These are phyloP conservation scores for Leptoteleia sp. DNA, from an alignment of 1,140 invertebrate species.

Conservation along the genomic window DNA sequence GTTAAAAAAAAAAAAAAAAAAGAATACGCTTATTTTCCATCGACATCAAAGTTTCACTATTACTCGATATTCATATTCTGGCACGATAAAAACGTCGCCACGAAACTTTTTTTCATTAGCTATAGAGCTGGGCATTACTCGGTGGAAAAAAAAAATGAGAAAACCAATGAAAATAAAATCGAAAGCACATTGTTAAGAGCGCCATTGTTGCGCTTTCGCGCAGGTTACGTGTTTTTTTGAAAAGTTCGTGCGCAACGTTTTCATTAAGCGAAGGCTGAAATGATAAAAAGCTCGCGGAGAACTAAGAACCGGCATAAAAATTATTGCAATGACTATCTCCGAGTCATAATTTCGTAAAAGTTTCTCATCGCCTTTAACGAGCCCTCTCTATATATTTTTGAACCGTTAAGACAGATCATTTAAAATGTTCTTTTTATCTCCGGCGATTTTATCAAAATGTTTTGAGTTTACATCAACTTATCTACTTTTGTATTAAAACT, in stretches of 20 bases:
- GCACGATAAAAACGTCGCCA: too few species aligned
- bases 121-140: conserved; percentile 8
- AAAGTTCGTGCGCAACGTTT: conserved; percentile 17
- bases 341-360: conserved; percentile 40
- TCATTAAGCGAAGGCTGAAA: conserved; percentile 21
- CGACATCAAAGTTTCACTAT: conserved; percentile 23
- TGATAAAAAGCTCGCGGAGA: conserved; percentile 22
- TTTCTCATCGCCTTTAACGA: conserved; percentile 40
- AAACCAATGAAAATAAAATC: conserved; percentile 41
- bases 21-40: conserved; percentile 29
- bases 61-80: conserved; percentile 23
- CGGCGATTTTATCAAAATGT: conserved; percentile 41
- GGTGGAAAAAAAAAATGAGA: conserved; percentile 3
- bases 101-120: conserved; percentile 37
- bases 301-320: conserved; percentile 30
- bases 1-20: too few species aligned
- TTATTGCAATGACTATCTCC: conserved; percentile 26
- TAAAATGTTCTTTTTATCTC: conserved; percentile 23
- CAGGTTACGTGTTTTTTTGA: conserved; percentile 14
- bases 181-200: conserved; percentile 15
- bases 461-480: conserved; percentile 50
- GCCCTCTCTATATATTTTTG: conserved; percentile 23
- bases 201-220: conserved; percentile 7
- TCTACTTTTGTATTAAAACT: conserved; percentile 42
- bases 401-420: conserved; percentile 59